phyloP scores from a whole-genome alignment of 2,113 vertebrate species.

The Litocranius walleri region DNA sequence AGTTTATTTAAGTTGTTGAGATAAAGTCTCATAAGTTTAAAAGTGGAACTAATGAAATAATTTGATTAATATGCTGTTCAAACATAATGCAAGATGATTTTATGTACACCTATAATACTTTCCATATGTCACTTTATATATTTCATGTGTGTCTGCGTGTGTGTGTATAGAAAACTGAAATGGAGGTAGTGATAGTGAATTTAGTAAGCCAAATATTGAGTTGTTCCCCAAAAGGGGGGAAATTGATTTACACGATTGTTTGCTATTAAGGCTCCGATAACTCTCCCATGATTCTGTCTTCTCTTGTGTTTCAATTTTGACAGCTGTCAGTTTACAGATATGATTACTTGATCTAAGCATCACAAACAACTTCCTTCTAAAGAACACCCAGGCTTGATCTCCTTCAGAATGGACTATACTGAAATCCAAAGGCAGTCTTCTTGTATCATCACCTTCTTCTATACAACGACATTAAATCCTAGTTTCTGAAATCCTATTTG shows the following conservation, averaged over 20 bases:
- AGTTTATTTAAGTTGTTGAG: background rate
- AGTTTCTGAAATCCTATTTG: background rate
- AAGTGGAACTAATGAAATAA: background rate
- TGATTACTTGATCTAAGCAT: conserved; percentile 80
- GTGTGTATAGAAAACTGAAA: background rate
- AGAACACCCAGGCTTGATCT: too few relatives aligned
- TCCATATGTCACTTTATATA: background rate
- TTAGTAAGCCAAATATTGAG: conserved; percentile 34
- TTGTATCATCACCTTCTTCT: background rate
- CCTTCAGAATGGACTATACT: background rate
- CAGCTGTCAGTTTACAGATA: conserved; percentile 80
- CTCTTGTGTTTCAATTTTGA: conserved; percentile 66
- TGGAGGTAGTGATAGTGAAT: background rate
- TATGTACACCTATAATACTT: background rate
- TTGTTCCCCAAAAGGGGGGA: background rate
- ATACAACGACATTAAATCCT: background rate
- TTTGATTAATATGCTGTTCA: background rate
- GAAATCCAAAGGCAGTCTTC: background rate
- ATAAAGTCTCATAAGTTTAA: background rate
- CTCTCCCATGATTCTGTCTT: conserved; percentile 35
- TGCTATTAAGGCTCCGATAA: conserved; percentile 36
- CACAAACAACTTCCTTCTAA: conserved; percentile 52
- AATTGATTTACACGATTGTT: conserved; percentile 17
- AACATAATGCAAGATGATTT: background rate
- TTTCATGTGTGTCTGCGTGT: background rate